Percentiles rank a stretch among this genome's conserved stretches.
phyloP scores from a whole-genome alignment of 2,888 invertebrate species.

The Podabrus alpinus region DNA sequence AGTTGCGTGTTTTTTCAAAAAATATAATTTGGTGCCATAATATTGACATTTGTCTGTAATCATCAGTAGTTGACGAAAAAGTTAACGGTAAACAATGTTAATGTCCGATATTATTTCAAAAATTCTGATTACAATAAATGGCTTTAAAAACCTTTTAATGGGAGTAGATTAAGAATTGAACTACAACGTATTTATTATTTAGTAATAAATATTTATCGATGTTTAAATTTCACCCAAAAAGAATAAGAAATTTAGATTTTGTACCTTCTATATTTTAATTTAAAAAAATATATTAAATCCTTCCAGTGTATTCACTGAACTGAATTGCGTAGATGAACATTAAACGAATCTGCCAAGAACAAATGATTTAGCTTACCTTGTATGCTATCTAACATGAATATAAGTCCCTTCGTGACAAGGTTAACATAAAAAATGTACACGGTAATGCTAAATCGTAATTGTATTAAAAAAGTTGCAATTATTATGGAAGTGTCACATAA shows the following conservation, averaged over 20 bases:
- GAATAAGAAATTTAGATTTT: not conserved
- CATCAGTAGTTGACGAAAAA: not conserved
- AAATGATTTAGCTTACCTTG: not conserved
- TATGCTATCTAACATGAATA: not conserved
- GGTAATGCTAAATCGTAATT: not conserved
- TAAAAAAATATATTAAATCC: not conserved
- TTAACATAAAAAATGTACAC: not conserved
- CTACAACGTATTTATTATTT: too few species aligned
- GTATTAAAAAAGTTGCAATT: not conserved
- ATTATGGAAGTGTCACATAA: not conserved
- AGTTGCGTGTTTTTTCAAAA: not conserved
- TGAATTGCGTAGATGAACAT: not conserved
- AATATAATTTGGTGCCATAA: not conserved
- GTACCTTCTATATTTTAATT: not conserved
- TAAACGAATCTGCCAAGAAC: not conserved
- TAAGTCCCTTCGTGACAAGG: not conserved
- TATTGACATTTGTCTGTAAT: not conserved
- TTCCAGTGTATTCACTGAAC: not conserved
- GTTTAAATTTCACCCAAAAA: not conserved
- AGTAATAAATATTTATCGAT: not conserved
- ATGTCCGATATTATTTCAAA: not conserved
- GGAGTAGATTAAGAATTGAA: too few species aligned
- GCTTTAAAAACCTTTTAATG: not conserved
- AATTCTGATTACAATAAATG: not conserved
- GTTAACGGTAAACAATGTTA: not conserved